These are phyloP conservation scores for Ricordea florida DNA, from an alignment of 92 coral and sea anemone genomes.

Conservation along the genomic window DNA sequence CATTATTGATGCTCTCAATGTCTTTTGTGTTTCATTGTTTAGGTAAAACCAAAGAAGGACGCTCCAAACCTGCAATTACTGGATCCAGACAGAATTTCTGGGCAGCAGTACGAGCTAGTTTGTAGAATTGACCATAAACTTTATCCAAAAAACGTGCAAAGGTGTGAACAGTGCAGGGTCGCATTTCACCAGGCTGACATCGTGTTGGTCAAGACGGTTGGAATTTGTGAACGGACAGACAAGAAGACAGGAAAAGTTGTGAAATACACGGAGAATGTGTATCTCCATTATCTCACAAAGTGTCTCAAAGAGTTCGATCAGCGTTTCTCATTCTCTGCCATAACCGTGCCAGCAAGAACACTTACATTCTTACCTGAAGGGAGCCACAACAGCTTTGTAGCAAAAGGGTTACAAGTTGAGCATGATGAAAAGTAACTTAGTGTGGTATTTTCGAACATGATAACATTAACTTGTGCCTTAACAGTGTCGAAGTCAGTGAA, in stretches of 20 bases:
- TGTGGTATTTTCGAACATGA: too few species aligned
- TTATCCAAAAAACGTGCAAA: constrained; percentile 56
- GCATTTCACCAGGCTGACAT: constrained; percentile 56
- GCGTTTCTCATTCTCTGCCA: constrained; percentile 32
- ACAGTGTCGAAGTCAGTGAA: too few species aligned
- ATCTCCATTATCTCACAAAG: constrained; percentile 54
- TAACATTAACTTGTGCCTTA: too few species aligned
- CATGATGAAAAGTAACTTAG: constrained; percentile 22
- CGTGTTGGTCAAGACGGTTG: constrained; percentile 57
- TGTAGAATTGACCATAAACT: constrained; percentile 53
- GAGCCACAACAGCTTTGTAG: constrained; percentile 27
- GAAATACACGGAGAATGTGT: constrained; percentile 63
- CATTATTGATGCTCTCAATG: too few species aligned
- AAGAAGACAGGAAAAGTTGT: constrained; percentile 56
- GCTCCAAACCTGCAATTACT: constrained; percentile 23
- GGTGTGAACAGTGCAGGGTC: constrained; percentile 70
- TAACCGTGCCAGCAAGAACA: constrained; percentile 45
- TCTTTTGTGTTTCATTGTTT: constrained; percentile 7
- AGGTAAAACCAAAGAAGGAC: constrained; percentile 37
- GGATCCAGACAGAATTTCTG: constrained; percentile 66
- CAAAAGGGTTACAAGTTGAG: constrained; percentile 51
- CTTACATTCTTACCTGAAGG: constrained; percentile 42
- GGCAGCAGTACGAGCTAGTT: constrained; percentile 62
- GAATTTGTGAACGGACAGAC: constrained; percentile 57
- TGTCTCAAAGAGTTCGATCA: constrained; percentile 56